phyloP scores from a whole-genome alignment of 2,888 invertebrate species.

The Poecilobothrus nobilitatus region DNA sequence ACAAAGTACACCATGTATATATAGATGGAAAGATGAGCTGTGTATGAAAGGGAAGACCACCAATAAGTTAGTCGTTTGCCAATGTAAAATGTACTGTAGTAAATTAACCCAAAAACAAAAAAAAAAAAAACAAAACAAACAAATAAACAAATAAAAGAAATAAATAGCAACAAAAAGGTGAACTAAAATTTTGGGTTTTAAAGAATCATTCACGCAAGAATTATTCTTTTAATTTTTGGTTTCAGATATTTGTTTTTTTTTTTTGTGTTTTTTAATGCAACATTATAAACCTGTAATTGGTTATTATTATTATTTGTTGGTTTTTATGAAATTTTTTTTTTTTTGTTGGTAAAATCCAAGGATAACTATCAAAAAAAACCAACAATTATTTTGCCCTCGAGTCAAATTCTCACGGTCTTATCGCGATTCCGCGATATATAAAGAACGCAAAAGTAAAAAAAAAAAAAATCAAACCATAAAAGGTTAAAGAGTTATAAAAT shows the following conservation, averaged over 20 bases:
- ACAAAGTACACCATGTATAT: neutral
- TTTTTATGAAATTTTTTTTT: neutral
- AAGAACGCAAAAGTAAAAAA: neutral
- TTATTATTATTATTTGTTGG: neutral
- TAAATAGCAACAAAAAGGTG: no score
- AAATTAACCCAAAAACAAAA: neutral
- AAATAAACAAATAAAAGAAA: no score
- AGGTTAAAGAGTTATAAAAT: neutral
- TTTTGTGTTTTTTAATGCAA: neutral
- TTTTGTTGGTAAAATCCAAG: neutral
- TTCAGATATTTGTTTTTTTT: neutral
- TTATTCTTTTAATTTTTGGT: neutral
- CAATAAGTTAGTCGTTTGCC: neutral
- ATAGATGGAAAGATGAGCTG: neutral
- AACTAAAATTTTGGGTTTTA: neutral
- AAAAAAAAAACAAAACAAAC: neutral
- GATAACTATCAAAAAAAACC: conserved; percentile 7
- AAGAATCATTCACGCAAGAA: conserved; percentile 6
- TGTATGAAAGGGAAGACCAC: neutral
- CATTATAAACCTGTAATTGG: conserved; percentile 4
- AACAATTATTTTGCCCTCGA: conserved; percentile 10
- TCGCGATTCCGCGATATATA: conserved; percentile 4
- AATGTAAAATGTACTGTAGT: neutral
- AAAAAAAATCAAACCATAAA: neutral
- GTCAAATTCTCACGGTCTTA: conserved; percentile 11